Conservation (phyloP, 2,888 invertebrate genomes). For the Oeneis ivallda region DNA sequence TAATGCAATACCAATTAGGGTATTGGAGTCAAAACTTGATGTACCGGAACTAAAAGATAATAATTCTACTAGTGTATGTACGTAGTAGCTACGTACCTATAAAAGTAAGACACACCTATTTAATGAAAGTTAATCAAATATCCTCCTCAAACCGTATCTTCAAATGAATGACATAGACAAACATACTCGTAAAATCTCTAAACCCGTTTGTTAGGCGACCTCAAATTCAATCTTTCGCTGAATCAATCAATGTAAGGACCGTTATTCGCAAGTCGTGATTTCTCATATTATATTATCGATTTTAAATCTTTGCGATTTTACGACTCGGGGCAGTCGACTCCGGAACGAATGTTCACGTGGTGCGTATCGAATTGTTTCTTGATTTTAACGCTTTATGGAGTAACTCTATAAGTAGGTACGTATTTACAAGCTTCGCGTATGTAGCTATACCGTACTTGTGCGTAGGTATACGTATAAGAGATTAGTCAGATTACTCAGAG, state of each 20-base stretch:
- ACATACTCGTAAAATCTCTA: constrained; percentile 20
- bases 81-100: too few relatives aligned
- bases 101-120: too few relatives aligned
- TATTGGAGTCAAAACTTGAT: too few relatives aligned
- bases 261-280: constrained; percentile 40
- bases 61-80: too few relatives aligned
- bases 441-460: too few relatives aligned
- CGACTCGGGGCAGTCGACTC: constrained; percentile 48
- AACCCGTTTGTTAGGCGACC: constrained; percentile 34
- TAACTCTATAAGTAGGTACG: neutral
- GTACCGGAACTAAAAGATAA: neutral
- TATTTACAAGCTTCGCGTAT: neutral
- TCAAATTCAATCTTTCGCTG: constrained; percentile 34
- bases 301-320: constrained; percentile 48
- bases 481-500: too few relatives aligned
- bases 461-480: too few relatives aligned
- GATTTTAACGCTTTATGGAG: constrained; percentile 45
- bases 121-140: too few relatives aligned
- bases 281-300: constrained; percentile 50
- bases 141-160: constrained; percentile 9
- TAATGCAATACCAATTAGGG: too few relatives aligned
- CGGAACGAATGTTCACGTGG: constrained; percentile 58
- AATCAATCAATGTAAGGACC: constrained; percentile 37
- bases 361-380: constrained; percentile 57
- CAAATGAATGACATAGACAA: constrained; percentile 24